A percentile compares a stretch with the other conserved stretches of the same genome.
phyloP scores from a whole-genome alignment of 2,797 vertebrate genomes.

The Molothrus ater region DNA sequence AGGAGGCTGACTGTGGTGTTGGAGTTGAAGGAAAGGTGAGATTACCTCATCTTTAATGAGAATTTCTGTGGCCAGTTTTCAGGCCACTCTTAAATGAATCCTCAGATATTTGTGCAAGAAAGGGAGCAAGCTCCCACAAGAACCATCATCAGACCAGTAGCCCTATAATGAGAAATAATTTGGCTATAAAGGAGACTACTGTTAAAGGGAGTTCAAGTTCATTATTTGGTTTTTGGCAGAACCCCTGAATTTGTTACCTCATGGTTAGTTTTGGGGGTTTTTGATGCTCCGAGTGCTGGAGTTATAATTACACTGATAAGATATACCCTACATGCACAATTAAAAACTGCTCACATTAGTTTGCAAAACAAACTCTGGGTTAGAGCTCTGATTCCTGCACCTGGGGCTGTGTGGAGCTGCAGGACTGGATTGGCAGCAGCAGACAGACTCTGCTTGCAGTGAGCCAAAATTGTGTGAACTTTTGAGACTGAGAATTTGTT shows the following conservation, averaged over 20 bases:
- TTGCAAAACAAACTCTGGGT: background rate
- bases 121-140: background rate
- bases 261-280: background rate
- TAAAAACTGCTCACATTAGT: background rate
- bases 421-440: background rate
- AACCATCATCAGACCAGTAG: background rate
- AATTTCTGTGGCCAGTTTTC: background rate
- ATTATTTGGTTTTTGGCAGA: background rate
- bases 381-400: background rate
- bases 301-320: background rate
- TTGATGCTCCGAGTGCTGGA: background rate
- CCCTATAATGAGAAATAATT: background rate
- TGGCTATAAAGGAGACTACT: background rate
- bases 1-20: constrained; percentile 97
- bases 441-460: background rate
- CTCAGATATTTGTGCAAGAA: background rate
- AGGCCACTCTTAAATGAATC: background rate
- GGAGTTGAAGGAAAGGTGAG: constrained; percentile 99
- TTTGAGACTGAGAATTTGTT: background rate
- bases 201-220: background rate
- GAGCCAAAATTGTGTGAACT: constrained; percentile 18
- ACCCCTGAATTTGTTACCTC: background rate
- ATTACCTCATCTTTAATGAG: background rate
- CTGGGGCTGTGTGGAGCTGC: background rate
- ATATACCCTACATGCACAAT: background rate